These are phyloP conservation scores for Microtus richardsoni DNA, from an alignment of 2,113 vertebrate genomes.

Conservation along the genomic window DNA sequence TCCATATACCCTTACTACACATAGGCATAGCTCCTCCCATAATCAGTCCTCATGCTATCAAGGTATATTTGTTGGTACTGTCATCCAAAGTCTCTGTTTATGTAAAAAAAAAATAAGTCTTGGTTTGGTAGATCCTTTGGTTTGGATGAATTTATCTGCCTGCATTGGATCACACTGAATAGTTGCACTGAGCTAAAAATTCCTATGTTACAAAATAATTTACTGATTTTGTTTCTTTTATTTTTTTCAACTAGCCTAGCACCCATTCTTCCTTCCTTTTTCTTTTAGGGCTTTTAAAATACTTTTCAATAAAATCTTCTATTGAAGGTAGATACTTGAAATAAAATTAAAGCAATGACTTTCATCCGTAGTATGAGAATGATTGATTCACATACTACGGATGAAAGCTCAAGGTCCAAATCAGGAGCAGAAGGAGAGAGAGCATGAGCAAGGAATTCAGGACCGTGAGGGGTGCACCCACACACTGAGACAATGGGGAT, in stretches of 20 bases:
- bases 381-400: no score
- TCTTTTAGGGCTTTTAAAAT: neutral
- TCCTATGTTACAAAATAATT: neutral
- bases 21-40: fast-evolving
- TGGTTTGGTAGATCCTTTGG: neutral
- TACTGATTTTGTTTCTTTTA: neutral
- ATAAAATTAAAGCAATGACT: neutral
- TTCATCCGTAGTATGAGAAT: neutral
- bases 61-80: neutral
- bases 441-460: no score
- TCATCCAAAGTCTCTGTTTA: neutral
- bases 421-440: no score
- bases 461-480: no score
- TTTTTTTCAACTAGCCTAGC: neutral
- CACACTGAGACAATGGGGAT: no score
- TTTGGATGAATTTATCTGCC: neutral
- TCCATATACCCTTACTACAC: no score
- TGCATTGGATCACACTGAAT: neutral
- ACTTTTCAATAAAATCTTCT: neutral
- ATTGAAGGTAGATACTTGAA: neutral
- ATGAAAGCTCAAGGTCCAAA: no score
- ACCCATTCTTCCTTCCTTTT: neutral
- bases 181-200: neutral
- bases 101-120: neutral
- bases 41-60: fast-evolving